Evolutionary conservation across 2,797 vertebrate species (phyloP).

Genomic region (Myripristis jacobus): DNA sequence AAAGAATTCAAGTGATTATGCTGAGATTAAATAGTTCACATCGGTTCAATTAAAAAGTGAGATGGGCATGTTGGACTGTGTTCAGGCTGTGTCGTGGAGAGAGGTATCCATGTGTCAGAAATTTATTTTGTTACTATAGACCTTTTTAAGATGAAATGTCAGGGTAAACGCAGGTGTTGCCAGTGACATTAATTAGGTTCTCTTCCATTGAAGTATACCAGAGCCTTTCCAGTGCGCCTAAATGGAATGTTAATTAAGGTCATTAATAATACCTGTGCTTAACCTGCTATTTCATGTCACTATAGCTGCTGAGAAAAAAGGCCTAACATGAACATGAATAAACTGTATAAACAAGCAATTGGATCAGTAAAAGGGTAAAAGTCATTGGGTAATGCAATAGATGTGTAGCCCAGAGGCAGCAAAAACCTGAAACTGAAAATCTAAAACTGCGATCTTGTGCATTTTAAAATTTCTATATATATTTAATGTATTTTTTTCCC

Average conservation of each 20-base stretch:
- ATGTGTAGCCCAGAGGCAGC: not conserved
- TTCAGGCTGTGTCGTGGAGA: not conserved
- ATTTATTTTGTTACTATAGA: not conserved
- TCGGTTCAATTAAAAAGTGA: not conserved
- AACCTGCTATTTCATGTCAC: too few relatives aligned
- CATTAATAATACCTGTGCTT: too few relatives aligned
- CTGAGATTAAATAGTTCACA: too few relatives aligned
- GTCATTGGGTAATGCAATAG: not conserved
- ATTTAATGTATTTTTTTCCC: too few relatives aligned
- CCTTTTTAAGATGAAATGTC: too few relatives aligned
- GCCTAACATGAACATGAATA: slow-evolving; percentile 5
- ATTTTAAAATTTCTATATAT: not conserved
- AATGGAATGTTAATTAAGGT: too few relatives aligned
- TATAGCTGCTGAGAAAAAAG: too few relatives aligned
- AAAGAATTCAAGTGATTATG: not conserved
- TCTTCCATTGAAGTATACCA: too few relatives aligned
- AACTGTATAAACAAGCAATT: not conserved
- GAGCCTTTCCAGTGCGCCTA: too few relatives aligned
- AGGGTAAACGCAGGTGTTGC: too few relatives aligned
- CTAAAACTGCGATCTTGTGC: too few relatives aligned
- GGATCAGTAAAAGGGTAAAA: not conserved
- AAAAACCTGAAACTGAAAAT: slow-evolving; percentile 11
- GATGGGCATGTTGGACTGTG: not conserved
- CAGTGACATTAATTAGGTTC: too few relatives aligned
- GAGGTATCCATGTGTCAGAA: not conserved